phyloP scores from a whole-genome alignment of 2,113 vertebrate genomes.

The Polypterus senegalus region DNA sequence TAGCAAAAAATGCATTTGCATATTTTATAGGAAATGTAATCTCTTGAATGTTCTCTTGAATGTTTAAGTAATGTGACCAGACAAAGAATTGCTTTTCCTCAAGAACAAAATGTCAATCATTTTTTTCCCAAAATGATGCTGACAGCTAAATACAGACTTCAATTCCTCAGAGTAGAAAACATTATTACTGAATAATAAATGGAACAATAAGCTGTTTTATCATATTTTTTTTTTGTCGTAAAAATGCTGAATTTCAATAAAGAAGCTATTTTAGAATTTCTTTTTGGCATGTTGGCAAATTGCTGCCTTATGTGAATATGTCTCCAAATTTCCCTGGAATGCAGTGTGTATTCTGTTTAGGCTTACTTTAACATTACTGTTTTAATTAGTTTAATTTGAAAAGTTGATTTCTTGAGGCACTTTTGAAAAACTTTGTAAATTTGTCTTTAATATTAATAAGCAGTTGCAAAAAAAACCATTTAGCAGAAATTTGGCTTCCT shows the following conservation, averaged over 20 bases:
- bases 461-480: neutral
- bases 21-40: constrained; percentile 35
- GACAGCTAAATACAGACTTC: constrained; percentile 54
- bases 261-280: constrained; percentile 19
- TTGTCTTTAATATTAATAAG: neutral
- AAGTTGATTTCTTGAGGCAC: neutral
- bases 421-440: neutral
- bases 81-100: constrained; percentile 36
- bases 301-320: constrained; percentile 8
- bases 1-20: constrained; percentile 31
- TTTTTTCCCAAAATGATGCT: constrained; percentile 44
- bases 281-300: constrained; percentile 23
- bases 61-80: constrained; percentile 38
- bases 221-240: constrained; percentile 29
- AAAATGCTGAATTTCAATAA: constrained; percentile 33
- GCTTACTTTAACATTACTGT: neutral
- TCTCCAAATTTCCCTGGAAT: neutral
- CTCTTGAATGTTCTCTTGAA: constrained; percentile 24
- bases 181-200: constrained; percentile 53
- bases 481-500: too few relatives aligned
- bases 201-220: constrained; percentile 42
- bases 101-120: constrained; percentile 51
- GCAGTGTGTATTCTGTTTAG: neutral
- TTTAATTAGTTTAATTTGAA: constrained; percentile 8
- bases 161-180: constrained; percentile 39